Evolutionary conservation across 2,797 vertebrate species (phyloP), one percentile per base, ranked within the genome.

Genomic region (Todus mexicanus): DNA sequence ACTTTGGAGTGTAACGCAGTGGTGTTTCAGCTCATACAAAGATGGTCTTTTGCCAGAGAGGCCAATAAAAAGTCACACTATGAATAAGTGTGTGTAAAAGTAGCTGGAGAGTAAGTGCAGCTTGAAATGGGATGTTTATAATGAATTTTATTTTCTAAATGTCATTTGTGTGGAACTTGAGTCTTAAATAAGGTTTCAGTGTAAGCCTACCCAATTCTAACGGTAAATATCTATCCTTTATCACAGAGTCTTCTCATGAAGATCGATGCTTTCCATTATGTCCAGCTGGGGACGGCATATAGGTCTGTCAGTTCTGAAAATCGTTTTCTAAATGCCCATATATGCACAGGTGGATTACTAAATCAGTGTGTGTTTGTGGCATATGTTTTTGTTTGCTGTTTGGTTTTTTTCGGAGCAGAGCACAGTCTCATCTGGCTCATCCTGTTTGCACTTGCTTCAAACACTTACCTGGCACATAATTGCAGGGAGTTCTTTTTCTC

Each of bases 231-330:
- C 33, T 87, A 11, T 81, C 16, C 56, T 27, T 71, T 70, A 26
- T 90, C 73, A 74, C 95, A 98, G 98, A 98, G 98, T 83, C 97
- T 98, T 53, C 97, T 98, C 92, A 98, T 98, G 98, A 98, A 98
- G 96, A 98, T 98, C 0, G 98, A 98, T 60, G 98, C 98, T 88
- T 98, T 97, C 95, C 98, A 98, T 79, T 98, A 98, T 13, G 98
- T 98, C 72, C 98, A 98, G 68, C 91, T 98, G 84, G 98, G 98
- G 57, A 98, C 98, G 0, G 98, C 98, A 61, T 98, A 98, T 70
- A 98, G 98, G 98, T 98, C 75, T 97, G 97, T 96, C 59, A 53
- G 35, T 81, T 80, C 51, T 88, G 61, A 84, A 93, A 74, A 31
- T 51, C 0, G 9, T 85, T 73, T 87, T 63, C 43, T 84, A 81